Conservation (phyloP, 2,888 invertebrate species). For the Bruchidius siliquastri region DNA sequence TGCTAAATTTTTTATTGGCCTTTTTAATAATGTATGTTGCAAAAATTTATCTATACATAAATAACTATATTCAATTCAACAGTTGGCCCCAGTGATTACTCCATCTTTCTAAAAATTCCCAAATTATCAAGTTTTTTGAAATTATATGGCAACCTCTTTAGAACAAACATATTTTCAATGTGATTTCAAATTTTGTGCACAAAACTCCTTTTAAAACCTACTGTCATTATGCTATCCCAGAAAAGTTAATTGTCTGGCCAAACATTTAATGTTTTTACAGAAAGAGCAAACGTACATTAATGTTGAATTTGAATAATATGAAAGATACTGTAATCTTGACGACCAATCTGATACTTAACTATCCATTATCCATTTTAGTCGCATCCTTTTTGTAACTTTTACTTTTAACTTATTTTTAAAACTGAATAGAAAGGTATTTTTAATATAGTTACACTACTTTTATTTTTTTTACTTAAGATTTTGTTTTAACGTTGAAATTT, state of each 20-base stretch:
- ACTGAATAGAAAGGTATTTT: conserved; percentile 16
- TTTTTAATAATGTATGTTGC: conserved; percentile 16
- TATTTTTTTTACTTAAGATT: conserved; percentile 33
- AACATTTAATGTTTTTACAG: no score
- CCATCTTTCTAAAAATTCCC: conserved; percentile 2
- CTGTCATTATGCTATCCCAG: no score
- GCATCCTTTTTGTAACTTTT: conserved; percentile 4
- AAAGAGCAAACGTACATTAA: no score
- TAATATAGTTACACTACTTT: conserved; percentile 16
- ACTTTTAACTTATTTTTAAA: conserved; percentile 14
- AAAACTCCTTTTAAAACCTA: no score
- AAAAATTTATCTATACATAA: conserved; percentile 17
- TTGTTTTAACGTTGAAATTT: conserved; percentile 41
- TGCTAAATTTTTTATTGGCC: conserved; percentile 37
- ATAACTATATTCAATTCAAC: not conserved
- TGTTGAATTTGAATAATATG: not conserved
- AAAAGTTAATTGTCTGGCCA: no score
- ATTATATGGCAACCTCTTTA: no score
- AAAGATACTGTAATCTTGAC: not conserved
- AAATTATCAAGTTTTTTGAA: no score
- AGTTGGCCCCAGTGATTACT: conserved; percentile 2
- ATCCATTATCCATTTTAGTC: not conserved
- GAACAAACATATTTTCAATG: no score
- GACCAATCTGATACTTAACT: not conserved
- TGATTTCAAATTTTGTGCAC: no score